Percentiles rank a stretch among this genome's conserved stretches.
phyloP scores from a whole-genome alignment of 2,888 invertebrate genomes.

The Mamestra brassicae region DNA sequence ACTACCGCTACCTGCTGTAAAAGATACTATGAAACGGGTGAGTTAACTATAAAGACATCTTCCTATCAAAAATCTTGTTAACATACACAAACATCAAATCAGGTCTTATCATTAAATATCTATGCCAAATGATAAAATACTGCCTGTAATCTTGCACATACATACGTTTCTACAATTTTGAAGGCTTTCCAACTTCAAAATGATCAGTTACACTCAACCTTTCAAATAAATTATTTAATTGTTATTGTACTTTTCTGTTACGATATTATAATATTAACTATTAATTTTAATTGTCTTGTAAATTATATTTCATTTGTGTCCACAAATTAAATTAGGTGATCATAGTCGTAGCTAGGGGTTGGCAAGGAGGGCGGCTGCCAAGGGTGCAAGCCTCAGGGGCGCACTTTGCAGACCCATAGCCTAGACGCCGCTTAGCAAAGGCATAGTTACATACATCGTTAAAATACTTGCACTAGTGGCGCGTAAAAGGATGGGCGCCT shows the following conservation, averaged over 20 bases:
- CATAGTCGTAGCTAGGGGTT: no score
- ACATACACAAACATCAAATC: slow-evolving; percentile 21
- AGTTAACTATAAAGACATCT: slow-evolving; percentile 2
- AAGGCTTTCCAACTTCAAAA: background rate
- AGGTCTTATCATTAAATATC: slow-evolving; percentile 30
- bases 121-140: slow-evolving; percentile 25
- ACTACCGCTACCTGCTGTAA: slow-evolving; percentile 96
- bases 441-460: no score
- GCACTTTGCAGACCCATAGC: no score
- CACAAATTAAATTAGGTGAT: no score
- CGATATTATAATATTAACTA: background rate
- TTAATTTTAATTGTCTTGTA: no score
- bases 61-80: slow-evolving; percentile 3
- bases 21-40: slow-evolving; percentile 96
- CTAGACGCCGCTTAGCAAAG: no score
- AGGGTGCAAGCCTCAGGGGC: no score
- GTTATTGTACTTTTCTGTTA: background rate
- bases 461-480: no score
- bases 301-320: no score
- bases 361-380: no score
- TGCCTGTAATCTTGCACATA: background rate
- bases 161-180: background rate
- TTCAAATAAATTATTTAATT: background rate
- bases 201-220: background rate
- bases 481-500: no score